Evolutionary conservation across 2,797 vertebrate species (phyloP), one percentile per base, ranked within the genome.

Genomic region (Mionectes olivaceus): DNA sequence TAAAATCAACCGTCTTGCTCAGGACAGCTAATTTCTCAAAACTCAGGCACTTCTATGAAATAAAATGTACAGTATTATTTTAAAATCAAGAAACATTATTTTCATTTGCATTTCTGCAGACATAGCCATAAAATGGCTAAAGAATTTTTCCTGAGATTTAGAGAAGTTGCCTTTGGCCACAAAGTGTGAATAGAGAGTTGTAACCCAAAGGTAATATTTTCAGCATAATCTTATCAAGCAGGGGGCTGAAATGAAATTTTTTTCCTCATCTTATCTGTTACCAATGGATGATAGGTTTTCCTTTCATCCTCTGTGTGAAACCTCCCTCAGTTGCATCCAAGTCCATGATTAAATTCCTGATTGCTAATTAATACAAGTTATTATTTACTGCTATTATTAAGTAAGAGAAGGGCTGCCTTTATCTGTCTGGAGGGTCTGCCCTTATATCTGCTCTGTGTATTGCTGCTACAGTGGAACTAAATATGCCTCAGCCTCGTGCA

Each of bases 341-440:
- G 73, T 70, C 77, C 47, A 33, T 82, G 59, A 67, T 90, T 94
- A 94, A 79, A 90, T 70, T 87, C 79, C 49, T 68, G 49, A 83
- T 89, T 92, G 61, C 79, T 93, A 87, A 95, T 82, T 93, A 94
- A 94, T 91, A 92, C n/a, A 89, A 83, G 68, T 87, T 94, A 89
- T 87, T 91, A 56, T 88, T 95, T 95, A 86, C 76, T 95, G 55
- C 83, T 94, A 60, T 60, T 96, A 61, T 63, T 93, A 86, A 71
- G 61, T 70, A 91, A 91, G 77, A 56, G 63, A 56, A 94, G n/a
- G 79, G 41, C 60, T 94, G 83, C 25, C 80, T 94, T 95, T 63
- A 59, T 94, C 87, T 94, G 87, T 90, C 89, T 96, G 85, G 80
- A 95, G 87, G 64, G 77, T 84, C 85, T 96, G 87, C 80, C 57